phyloP scores from a whole-genome alignment of 2,888 invertebrate species.

The Choristoneura rosaceana region DNA sequence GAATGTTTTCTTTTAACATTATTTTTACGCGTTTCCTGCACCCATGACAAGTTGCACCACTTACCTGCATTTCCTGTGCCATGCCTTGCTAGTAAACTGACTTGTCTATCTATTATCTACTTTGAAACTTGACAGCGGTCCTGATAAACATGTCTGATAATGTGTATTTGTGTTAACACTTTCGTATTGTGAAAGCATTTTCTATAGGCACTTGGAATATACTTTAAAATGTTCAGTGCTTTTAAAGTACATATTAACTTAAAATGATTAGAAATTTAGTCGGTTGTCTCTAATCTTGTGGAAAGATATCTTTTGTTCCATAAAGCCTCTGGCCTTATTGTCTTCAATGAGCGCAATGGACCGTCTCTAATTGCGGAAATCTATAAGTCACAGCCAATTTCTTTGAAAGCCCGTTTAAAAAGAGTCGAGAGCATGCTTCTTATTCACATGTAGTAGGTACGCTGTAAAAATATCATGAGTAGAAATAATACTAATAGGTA shows the following conservation, averaged over 20 bases:
- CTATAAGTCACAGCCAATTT: conserved; percentile 60
- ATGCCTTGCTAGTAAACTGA: conserved; percentile 45
- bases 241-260: neutral
- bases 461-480: neutral
- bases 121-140: conserved; percentile 28
- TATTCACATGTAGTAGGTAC: conserved; percentile 21
- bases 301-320: conserved; percentile 44
- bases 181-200: conserved; percentile 15
- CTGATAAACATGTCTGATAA: conserved; percentile 39
- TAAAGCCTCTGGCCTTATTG: conserved; percentile 56
- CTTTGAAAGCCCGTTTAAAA: conserved; percentile 50
- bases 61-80: conserved; percentile 63
- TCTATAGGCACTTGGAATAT: conserved; percentile 7
- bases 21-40: conserved; percentile 58
- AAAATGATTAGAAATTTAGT: neutral
- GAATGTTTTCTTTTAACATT: conserved; percentile 57
- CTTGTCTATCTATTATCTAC: conserved; percentile 36
- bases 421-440: conserved; percentile 20
- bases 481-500: neutral
- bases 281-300: conserved; percentile 31
- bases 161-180: conserved; percentile 16
- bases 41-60: conserved; percentile 57
- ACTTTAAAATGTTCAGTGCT: neutral
- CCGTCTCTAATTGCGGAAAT: conserved; percentile 59
- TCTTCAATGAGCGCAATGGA: conserved; percentile 58